A percentile compares a stretch with the other conserved stretches of the same genome.
Evolutionary conservation across 1,140 invertebrate genomes (phyloP).

Genomic region (Brachionus manjavacas): DNA sequence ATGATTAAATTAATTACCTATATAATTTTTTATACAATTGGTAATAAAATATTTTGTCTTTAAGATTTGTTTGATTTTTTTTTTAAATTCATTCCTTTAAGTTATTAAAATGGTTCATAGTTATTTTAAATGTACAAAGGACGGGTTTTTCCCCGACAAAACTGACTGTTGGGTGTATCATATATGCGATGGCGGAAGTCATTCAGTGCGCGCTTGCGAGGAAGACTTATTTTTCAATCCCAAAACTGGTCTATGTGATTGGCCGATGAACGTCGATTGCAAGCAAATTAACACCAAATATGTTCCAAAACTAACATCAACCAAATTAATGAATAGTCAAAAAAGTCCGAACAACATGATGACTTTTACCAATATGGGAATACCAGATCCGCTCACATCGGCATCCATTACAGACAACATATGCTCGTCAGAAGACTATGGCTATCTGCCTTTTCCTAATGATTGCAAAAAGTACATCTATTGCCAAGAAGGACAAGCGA

Average conservation of each 20-base stretch:
- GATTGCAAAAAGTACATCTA: conserved; percentile 41
- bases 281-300: neutral
- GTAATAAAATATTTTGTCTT: neutral
- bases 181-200: conserved; percentile 27
- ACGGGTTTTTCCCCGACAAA: conserved; percentile 41
- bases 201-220: conserved; percentile 36
- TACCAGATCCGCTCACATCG: neutral
- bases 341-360: neutral
- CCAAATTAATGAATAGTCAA: neutral
- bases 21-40: conserved; percentile 14
- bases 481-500: conserved; percentile 32
- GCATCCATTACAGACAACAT: neutral
- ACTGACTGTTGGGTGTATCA: conserved; percentile 39
- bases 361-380: neutral
- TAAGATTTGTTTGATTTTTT: neutral
- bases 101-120: conserved; percentile 32
- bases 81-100: neutral
- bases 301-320: neutral
- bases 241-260: conserved; percentile 28
- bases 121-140: conserved; percentile 42
- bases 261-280: conserved; percentile 40
- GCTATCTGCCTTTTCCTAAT: neutral
- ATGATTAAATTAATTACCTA: conserved; percentile 17
- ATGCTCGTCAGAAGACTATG: conserved; percentile 24
- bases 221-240: conserved; percentile 38